Evolutionary conservation across 2,888 invertebrate species (phyloP), one percentile per base, ranked within the genome.

Genomic region (Myopa testacea): DNA sequence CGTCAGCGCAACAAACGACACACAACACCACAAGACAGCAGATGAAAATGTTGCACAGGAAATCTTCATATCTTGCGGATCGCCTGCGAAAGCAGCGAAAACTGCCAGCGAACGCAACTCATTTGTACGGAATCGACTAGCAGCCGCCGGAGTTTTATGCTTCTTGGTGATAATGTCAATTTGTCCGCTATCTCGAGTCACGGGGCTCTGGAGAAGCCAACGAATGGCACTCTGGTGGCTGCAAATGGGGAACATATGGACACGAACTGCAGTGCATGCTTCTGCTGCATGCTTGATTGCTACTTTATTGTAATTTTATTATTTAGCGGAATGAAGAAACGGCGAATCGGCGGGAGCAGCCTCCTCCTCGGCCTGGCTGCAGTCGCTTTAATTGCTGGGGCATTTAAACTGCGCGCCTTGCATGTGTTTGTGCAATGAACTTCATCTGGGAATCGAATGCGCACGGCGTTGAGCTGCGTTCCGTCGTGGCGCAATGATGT

Each of bases 151-250:
- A 76, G 63, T 70, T 75, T 63, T 70, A 62, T 65, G 78, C 70
- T 70, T 55, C 52, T 82, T 80, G 81, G 78, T 79, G 80, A 81
- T 80, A 81, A 78, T 82, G 81, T 84, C 82, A 78, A 81, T 79
- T 80, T 73, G 65, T 79, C 81, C 82, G 78, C 79, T 73, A 73
- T 73, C 62, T 62, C 12, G 50, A 10, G 52, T 6, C 26, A 50
- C 69, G 10, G 65, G 10, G 65, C 37, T 37, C 14, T 37, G 37
- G 16, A 10, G 65, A 16, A 37, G 37, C 65, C 65, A 14, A n/a
- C 16, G 58, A 58, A n/a, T n/a, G 38, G 12, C 67, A 14, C 14
- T 37, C 19, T 34, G 70, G 26, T 34, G 14, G 58, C 8, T 12
- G 34, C 7, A 14, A 34, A 67, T n/a, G 40, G 40, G 40, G 40